Percentiles rank a stretch among this genome's conserved stretches.
These are phyloP conservation scores for Scomber colias DNA, from an alignment of 2,113 vertebrate species.

Conservation along the genomic window DNA sequence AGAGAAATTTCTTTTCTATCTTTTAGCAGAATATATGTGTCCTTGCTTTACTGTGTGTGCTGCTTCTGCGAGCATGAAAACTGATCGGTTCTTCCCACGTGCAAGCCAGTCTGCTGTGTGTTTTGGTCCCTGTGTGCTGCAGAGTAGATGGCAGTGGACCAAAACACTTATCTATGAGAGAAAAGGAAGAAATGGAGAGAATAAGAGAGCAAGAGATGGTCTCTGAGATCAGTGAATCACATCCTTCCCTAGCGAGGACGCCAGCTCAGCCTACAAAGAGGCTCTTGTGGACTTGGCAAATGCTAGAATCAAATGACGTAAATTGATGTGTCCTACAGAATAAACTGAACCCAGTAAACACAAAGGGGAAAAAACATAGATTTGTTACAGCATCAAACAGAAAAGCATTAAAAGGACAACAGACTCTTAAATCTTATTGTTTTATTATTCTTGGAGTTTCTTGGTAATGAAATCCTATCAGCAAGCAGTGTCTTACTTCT, in stretches of 20 bases:
- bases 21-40: neutral
- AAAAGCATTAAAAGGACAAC: neutral
- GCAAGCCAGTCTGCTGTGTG: constrained; percentile 43
- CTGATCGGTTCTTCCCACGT: constrained; percentile 45
- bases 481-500: neutral
- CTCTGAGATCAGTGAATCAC: constrained; percentile 46
- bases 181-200: constrained; percentile 30
- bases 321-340: constrained; percentile 35
- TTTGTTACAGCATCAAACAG: constrained; percentile 12
- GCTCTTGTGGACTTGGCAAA: constrained; percentile 30
- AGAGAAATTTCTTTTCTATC: constrained; percentile 8
- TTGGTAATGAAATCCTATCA: neutral
- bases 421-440: neutral
- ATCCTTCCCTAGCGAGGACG: constrained; percentile 28
- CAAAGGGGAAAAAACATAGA: neutral
- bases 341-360: constrained; percentile 8
- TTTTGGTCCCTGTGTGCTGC: constrained; percentile 39
- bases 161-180: constrained; percentile 41
- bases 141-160: constrained; percentile 52
- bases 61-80: constrained; percentile 47
- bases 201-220: constrained; percentile 38
- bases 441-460: neutral
- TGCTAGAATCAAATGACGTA: constrained; percentile 35
- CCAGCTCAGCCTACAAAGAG: constrained; percentile 48
- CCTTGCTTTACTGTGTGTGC: neutral